Conservation (phyloP, 2,888 invertebrate genomes). For the Meloe dianella region DNA sequence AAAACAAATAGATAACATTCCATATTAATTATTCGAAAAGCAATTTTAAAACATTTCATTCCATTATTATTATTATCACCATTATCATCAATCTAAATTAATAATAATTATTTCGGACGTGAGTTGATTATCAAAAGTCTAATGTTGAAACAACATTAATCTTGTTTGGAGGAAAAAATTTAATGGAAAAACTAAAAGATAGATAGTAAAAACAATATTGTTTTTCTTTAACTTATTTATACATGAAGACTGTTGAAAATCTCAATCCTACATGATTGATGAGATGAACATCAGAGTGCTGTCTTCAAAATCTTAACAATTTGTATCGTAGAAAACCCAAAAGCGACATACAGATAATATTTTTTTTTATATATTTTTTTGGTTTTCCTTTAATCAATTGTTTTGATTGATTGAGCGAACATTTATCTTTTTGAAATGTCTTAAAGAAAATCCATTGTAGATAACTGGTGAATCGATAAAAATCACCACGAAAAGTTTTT, state of each 20-base stretch:
- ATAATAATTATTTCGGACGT: not conserved
- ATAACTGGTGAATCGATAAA: not conserved
- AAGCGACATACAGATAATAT: too few relatives aligned
- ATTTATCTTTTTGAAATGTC: too few relatives aligned
- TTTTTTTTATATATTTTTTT: too few relatives aligned
- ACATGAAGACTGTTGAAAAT: not conserved
- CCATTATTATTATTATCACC: not conserved
- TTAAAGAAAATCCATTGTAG: not conserved
- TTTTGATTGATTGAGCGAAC: too few relatives aligned
- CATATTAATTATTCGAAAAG: not conserved
- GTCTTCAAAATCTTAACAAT: not conserved
- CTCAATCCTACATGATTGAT: not conserved
- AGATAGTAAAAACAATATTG: not conserved
- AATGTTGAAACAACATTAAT: constrained; percentile 3
- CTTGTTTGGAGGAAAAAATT: not conserved
- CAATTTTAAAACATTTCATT: not conserved
- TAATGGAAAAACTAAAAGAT: not conserved
- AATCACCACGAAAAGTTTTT: too few relatives aligned
- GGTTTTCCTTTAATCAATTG: too few relatives aligned
- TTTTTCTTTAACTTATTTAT: not conserved
- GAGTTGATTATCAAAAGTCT: not conserved
- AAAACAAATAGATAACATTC: not conserved
- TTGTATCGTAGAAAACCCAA: not conserved
- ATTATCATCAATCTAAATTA: constrained; percentile 7
- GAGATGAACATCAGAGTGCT: not conserved